Conservation (phyloP, 2,888 invertebrate species). For the Archips crataeganus region DNA sequence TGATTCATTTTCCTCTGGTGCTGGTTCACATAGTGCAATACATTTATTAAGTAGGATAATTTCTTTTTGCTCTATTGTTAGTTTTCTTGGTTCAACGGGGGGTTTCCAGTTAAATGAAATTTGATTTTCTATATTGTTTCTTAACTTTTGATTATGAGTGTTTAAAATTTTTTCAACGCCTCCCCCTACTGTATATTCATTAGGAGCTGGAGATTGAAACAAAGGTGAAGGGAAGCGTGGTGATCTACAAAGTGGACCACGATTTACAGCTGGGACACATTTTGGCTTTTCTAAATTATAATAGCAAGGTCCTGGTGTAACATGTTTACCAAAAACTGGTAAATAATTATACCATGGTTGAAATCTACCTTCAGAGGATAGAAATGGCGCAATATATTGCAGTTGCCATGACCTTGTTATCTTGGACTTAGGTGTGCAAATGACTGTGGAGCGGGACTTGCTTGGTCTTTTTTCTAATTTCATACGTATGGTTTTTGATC, state of each 20-base stretch:
- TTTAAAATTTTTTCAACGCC: constrained; percentile 67
- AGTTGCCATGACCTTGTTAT: constrained; percentile 48
- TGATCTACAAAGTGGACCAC: constrained; percentile 63
- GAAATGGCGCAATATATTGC: constrained; percentile 67
- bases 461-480: constrained; percentile 56
- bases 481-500: constrained; percentile 67
- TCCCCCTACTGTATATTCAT: constrained; percentile 59
- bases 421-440: constrained; percentile 47
- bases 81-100: constrained; percentile 46
- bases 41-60: constrained; percentile 56
- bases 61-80: constrained; percentile 60
- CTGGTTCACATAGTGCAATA: constrained; percentile 60
- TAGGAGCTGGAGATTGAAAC: constrained; percentile 63
- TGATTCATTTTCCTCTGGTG: constrained; percentile 42
- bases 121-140: constrained; percentile 60
- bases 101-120: constrained; percentile 59
- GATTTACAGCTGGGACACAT: constrained; percentile 62
- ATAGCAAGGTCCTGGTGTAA: constrained; percentile 69
- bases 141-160: constrained; percentile 68
- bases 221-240: constrained; percentile 56
- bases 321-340: constrained; percentile 56
- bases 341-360: constrained; percentile 71
- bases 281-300: constrained; percentile 60
- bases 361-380: constrained; percentile 69
- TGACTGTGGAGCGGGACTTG: constrained; percentile 65